Conservation (phyloP, 1,140 invertebrate genomes). For the Drosophila guanche region DNA sequence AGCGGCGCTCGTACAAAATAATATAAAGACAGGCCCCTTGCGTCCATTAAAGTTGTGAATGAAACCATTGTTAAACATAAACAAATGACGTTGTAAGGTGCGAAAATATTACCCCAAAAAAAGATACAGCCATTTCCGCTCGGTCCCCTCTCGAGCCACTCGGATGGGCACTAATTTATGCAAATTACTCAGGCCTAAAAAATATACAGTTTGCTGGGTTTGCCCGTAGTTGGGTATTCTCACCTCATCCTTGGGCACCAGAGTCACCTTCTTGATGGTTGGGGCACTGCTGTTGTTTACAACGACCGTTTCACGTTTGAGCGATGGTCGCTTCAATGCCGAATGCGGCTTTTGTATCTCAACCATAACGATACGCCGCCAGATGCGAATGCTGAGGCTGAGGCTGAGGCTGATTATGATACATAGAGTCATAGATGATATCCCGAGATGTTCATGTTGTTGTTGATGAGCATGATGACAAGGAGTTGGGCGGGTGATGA, state of each 20-base stretch:
- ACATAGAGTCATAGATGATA: not conserved
- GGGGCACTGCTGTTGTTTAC: slow-evolving; percentile 82
- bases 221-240: slow-evolving; percentile 6
- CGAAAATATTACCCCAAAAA: too few relatives aligned
- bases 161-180: too few relatives aligned
- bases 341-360: slow-evolving; percentile 83
- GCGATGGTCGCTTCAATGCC: slow-evolving; percentile 75
- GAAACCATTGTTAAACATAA: too few relatives aligned
- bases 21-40: too few relatives aligned
- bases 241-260: slow-evolving; percentile 83
- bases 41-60: too few relatives aligned
- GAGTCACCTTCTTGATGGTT: slow-evolving; percentile 80
- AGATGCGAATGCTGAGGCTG: slow-evolving; percentile 8
- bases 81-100: too few relatives aligned
- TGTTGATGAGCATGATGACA: slow-evolving; percentile 1
- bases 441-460: slow-evolving; percentile 4
- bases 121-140: too few relatives aligned
- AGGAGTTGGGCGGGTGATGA: slow-evolving; percentile 21
- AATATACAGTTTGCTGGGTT: not conserved
- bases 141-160: not conserved
- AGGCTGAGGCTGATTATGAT: slow-evolving; percentile 18
- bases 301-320: slow-evolving; percentile 82
- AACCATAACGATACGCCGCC: slow-evolving; percentile 57
- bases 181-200: too few relatives aligned
- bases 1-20: too few relatives aligned